phyloP scores from a whole-genome alignment of 2,888 invertebrate genomes.

The Lasius fuliginosus region DNA sequence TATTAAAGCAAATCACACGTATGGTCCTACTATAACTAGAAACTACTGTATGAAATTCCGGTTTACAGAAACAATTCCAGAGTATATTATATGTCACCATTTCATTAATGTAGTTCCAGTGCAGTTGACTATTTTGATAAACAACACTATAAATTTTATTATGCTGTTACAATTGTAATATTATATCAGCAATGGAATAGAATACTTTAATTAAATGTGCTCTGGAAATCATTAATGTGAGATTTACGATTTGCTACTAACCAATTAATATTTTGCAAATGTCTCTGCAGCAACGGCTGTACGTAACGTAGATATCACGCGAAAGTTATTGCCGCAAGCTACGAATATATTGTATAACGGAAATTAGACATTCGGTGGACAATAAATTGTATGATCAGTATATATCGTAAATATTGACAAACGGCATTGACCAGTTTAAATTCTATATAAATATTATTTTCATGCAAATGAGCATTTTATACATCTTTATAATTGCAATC shows the following conservation, averaged over 20 bases:
- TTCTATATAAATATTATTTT: constrained; percentile 42
- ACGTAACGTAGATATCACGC: constrained; percentile 61
- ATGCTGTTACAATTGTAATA: constrained; percentile 5
- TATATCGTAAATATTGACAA: constrained; percentile 55
- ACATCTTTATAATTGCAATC: constrained; percentile 21
- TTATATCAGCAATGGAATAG: constrained; percentile 25
- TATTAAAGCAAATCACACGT: not conserved
- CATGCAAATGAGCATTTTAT: constrained; percentile 49
- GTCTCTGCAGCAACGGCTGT: constrained; percentile 60
- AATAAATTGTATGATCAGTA: constrained; percentile 61
- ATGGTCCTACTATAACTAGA: not conserved
- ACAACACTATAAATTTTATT: constrained; percentile 22
- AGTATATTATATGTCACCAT: not conserved
- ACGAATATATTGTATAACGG: constrained; percentile 57
- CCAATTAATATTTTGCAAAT: constrained; percentile 72
- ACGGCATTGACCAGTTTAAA: constrained; percentile 38
- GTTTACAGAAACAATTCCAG: not conserved
- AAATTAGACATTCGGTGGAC: constrained; percentile 71
- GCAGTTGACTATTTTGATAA: constrained; percentile 12
- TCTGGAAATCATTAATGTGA: constrained; percentile 41
- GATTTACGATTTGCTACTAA: constrained; percentile 34
- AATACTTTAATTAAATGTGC: constrained; percentile 40
- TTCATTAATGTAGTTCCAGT: constrained; percentile 1
- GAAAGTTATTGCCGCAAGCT: constrained; percentile 68
- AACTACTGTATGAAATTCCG: not conserved